Evolutionary conservation across 2,113 vertebrate species (phyloP).

Genomic region (Alligator sinensis): DNA sequence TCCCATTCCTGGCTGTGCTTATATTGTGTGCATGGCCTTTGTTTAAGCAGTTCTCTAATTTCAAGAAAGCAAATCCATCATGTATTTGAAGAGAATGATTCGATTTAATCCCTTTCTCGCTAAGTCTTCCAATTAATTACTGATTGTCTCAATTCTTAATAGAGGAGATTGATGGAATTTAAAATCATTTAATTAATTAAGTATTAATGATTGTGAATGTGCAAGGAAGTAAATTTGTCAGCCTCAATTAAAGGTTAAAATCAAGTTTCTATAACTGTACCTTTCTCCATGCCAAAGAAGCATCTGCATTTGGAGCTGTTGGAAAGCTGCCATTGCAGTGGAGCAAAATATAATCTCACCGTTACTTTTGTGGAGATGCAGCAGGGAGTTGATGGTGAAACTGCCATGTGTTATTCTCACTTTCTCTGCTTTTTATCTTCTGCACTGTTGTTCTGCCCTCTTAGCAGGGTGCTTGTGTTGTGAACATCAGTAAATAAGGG

Average conservation of each 20-base stretch:
- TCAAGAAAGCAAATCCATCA: not conserved
- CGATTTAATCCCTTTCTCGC: not conserved
- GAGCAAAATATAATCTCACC: not conserved
- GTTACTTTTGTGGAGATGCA: not conserved
- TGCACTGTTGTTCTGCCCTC: not conserved
- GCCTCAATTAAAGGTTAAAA: constrained; percentile 5
- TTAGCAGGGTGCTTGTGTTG: not conserved
- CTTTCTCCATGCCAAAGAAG: fast-evolving
- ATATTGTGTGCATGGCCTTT: not conserved
- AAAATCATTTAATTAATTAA: constrained; percentile 13
- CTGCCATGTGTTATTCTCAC: not conserved
- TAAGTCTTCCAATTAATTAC: not conserved
- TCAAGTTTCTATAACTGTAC: fast-evolving
- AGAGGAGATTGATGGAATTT: not conserved
- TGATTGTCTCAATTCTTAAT: not conserved
- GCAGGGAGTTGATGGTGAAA: fast-evolving
- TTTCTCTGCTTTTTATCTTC: not conserved
- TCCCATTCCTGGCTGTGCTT: not conserved
- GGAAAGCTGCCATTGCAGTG: not conserved
- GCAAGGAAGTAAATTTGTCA: not conserved
- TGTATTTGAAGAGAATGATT: not conserved
- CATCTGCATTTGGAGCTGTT: not conserved
- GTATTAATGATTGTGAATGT: not conserved
- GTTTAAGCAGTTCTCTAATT: fast-evolving
- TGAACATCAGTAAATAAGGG: not conserved